A percentile compares a stretch with the other conserved stretches of the same genome.
Conservation (phyloP, 2,888 invertebrate species). For the Automeris io region DNA sequence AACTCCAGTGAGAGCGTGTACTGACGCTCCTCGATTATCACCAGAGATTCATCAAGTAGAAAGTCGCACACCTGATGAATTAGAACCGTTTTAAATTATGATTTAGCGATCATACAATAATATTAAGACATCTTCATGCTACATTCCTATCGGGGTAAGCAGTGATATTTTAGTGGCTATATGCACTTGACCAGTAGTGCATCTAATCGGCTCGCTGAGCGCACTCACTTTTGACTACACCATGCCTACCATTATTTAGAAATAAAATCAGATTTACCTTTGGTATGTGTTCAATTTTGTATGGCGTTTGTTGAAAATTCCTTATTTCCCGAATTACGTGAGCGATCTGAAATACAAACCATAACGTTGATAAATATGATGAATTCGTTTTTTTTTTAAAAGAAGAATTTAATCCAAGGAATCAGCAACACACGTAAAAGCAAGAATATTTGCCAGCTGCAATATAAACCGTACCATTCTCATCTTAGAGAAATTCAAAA, state of each 20-base stretch:
- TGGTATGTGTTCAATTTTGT: conserved; percentile 90
- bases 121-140: too few species aligned
- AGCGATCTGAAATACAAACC: conserved; percentile 82
- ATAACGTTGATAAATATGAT: background rate
- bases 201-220: too few species aligned
- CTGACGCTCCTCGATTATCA: conserved; percentile 89
- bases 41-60: conserved; percentile 85
- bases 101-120: too few species aligned
- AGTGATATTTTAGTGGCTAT: too few species aligned
- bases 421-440: too few species aligned
- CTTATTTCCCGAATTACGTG: conserved; percentile 94
- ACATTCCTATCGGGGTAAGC: too few species aligned
- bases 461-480: conserved; percentile 82
- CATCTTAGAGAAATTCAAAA: conserved; percentile 96
- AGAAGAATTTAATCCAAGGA: too few species aligned
- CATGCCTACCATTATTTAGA: too few species aligned
- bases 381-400: background rate
- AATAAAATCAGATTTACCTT: conserved; percentile 83
- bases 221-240: too few species aligned
- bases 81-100: background rate
- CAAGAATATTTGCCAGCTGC: background rate
- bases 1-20: conserved; percentile 89
- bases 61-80: conserved; percentile 81
- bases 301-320: conserved; percentile 93
- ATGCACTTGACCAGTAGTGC: too few species aligned